phyloP scores from a whole-genome alignment of 2,113 vertebrate species.

The Edolisoma coerulescens region DNA sequence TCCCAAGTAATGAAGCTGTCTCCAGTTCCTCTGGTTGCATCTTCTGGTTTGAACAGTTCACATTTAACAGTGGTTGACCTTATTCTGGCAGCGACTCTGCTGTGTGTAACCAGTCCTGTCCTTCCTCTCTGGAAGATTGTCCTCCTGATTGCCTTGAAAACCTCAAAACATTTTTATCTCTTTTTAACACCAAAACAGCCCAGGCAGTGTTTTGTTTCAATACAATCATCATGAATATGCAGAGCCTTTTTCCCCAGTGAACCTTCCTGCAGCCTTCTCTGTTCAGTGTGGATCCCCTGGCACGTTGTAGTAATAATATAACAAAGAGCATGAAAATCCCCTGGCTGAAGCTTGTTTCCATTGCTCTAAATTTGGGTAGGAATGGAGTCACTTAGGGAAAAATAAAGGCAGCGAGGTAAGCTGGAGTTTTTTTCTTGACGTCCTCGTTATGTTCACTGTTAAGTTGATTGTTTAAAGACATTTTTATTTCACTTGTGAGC shows the following conservation, averaged over 20 bases:
- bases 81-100: background rate
- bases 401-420: background rate
- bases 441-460: background rate
- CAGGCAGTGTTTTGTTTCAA: background rate
- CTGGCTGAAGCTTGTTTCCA: constrained; percentile 2
- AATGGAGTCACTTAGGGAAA: constrained; percentile 10
- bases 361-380: constrained; percentile 27
- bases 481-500: background rate
- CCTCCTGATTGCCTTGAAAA: background rate
- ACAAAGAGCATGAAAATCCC: background rate
- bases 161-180: background rate
- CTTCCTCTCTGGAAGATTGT: background rate
- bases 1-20: background rate
- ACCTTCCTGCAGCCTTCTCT: background rate
- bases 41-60: background rate
- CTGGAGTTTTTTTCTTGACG: background rate
- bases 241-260: background rate
- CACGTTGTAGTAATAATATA: background rate
- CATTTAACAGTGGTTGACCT: background rate
- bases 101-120: background rate
- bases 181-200: background rate
- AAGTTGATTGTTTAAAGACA: background rate
- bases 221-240: background rate
- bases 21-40: background rate
- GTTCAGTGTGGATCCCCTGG: background rate